Conservation (phyloP, 30 jellyfish, hydroid and myxozoan species). For the Mastigias papua region DNA sequence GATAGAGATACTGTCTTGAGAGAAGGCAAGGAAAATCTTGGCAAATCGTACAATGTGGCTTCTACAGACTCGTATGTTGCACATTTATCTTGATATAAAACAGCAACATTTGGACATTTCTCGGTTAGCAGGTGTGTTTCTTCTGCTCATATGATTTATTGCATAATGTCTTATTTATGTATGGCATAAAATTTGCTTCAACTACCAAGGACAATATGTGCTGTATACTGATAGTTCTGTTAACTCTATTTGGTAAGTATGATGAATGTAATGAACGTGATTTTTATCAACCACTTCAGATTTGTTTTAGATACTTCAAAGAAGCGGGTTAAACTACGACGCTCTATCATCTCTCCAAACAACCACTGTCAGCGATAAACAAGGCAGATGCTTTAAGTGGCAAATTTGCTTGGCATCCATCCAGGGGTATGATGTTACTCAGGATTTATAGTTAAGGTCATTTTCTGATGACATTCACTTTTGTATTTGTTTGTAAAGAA, state of each 20-base stretch:
- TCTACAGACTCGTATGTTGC: constrained; percentile 23
- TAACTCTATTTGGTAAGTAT: too few species aligned
- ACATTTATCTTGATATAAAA: constrained; percentile 13
- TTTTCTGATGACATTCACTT: too few species aligned
- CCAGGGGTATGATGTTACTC: neutral
- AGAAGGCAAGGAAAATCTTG: neutral
- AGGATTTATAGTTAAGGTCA: too few species aligned
- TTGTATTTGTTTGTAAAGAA: too few species aligned
- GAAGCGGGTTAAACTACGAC: neutral
- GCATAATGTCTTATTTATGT: neutral
- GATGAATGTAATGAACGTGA: neutral
- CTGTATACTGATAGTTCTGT: neutral
- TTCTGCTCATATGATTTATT: neutral
- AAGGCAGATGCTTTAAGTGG: neutral
- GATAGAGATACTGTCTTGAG: neutral
- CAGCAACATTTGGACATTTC: constrained; percentile 38
- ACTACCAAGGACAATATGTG: too few species aligned
- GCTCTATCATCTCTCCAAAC: neutral
- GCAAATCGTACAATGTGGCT: constrained; percentile 11
- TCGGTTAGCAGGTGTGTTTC: constrained; percentile 2
- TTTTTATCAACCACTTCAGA: neutral
- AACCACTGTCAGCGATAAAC: neutral
- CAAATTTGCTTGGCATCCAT: neutral
- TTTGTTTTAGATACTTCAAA: constrained; percentile 3
- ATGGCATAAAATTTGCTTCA: neutral